phyloP scores from a whole-genome alignment of 2,888 invertebrate genomes.

The Folsomia manolachei region DNA sequence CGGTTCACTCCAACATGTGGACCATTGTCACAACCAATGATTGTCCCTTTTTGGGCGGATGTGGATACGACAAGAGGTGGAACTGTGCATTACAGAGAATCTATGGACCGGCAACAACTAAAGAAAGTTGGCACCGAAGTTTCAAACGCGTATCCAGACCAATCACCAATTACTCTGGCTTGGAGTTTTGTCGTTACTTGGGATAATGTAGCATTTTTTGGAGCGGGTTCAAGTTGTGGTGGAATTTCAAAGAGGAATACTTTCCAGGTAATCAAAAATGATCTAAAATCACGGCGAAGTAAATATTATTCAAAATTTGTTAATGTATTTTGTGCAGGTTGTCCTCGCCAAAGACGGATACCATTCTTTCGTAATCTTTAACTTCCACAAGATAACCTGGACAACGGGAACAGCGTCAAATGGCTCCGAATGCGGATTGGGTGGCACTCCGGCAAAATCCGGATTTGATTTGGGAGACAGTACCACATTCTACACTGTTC shows the following conservation, averaged over 20 bases:
- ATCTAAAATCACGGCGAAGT: too few relatives aligned
- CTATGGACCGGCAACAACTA: slow-evolving; percentile 6
- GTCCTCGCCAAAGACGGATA: slow-evolving; percentile 30
- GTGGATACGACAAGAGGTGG: neutral
- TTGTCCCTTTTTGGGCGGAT: slow-evolving; percentile 32
- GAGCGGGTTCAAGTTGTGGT: neutral
- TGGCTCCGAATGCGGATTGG: slow-evolving; percentile 26
- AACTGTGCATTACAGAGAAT: slow-evolving; percentile 17
- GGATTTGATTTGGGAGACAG: slow-evolving; percentile 40
- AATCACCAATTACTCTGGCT: neutral
- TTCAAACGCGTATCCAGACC: slow-evolving; percentile 21
- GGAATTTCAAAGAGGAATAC: slow-evolving; percentile 27
- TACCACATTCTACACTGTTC: slow-evolving; percentile 26
- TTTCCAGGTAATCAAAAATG: too few relatives aligned
- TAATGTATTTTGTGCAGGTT: slow-evolving; percentile 25
- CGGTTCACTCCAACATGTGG: slow-evolving; percentile 20
- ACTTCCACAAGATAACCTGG: slow-evolving; percentile 35
- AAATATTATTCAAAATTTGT: too few relatives aligned
- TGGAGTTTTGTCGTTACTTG: slow-evolving; percentile 35
- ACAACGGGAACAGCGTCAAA: slow-evolving; percentile 31
- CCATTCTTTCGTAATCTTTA: slow-evolving; percentile 35
- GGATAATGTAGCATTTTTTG: slow-evolving; percentile 28
- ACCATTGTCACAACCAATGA: slow-evolving; percentile 26
- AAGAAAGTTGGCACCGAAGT: slow-evolving; percentile 18
- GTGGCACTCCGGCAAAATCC: slow-evolving; percentile 34